Conservation (phyloP, 2,888 invertebrate species). For the Platynereis dumerilii region DNA sequence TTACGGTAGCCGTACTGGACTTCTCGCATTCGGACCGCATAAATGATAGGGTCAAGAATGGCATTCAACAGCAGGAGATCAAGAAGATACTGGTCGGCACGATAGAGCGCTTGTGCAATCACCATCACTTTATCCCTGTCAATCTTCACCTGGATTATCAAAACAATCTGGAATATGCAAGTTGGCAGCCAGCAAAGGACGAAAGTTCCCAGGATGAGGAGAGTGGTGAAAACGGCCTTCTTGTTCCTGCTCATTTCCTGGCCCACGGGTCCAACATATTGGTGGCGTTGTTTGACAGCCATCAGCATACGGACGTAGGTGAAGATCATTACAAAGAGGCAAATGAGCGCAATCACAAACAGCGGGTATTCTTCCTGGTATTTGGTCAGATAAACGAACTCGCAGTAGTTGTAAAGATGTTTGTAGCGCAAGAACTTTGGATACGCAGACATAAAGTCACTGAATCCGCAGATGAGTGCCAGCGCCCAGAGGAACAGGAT, state of each 20-base stretch:
- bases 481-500: slow-evolving; percentile 32
- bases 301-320: slow-evolving; percentile 48
- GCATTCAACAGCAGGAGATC: slow-evolving; percentile 34
- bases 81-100: slow-evolving; percentile 30
- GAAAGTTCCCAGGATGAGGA: slow-evolving; percentile 37
- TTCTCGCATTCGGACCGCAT: slow-evolving; percentile 32
- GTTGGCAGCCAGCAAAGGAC: slow-evolving; percentile 36
- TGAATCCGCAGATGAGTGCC: slow-evolving; percentile 34
- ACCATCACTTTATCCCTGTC: slow-evolving; percentile 4
- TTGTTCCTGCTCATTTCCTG: slow-evolving; percentile 21
- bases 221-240: slow-evolving; percentile 35
- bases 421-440: slow-evolving; percentile 23
- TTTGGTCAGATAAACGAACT: slow-evolving; percentile 41
- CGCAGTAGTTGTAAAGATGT: slow-evolving; percentile 43
- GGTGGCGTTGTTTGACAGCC: slow-evolving; percentile 35
- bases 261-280: neutral
- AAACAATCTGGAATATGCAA: slow-evolving; percentile 27
- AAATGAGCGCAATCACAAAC: slow-evolving; percentile 43
- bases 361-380: slow-evolving; percentile 50
- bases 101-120: neutral
- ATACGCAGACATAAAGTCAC: slow-evolving; percentile 31
- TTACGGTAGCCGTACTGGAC: slow-evolving; percentile 29
- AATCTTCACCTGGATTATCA: slow-evolving; percentile 27
- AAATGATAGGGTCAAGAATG: slow-evolving; percentile 36
- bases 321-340: slow-evolving; percentile 43